phyloP scores from a whole-genome alignment of 2,888 invertebrate genomes.

The Pogonocherus hispidulus region DNA sequence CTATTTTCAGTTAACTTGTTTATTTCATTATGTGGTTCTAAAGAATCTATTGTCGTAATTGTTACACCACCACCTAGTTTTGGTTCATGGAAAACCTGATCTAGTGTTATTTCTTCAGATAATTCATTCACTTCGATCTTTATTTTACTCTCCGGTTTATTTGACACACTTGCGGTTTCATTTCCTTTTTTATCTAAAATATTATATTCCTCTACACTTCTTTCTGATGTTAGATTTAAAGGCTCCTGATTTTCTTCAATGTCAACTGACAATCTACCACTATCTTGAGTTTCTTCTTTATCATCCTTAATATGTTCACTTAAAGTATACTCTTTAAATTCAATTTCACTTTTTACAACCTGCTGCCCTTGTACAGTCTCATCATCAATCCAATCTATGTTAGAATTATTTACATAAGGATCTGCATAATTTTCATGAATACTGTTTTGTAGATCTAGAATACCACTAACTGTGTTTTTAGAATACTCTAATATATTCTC shows the following conservation, averaged over 20 bases:
- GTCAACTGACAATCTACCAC: neutral
- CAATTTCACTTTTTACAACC: neutral
- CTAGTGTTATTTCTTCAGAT: too few species aligned
- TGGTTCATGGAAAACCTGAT: too few species aligned
- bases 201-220: neutral
- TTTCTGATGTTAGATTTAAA: neutral
- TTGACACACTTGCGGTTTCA: too few species aligned
- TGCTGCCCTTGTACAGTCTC: neutral
- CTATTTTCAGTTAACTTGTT: neutral
- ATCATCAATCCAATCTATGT: neutral
- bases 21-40: neutral
- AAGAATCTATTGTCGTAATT: neutral
- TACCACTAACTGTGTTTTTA: neutral
- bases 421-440: neutral
- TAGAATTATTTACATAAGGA: neutral
- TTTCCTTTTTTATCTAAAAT: too few species aligned
- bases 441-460: neutral
- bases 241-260: neutral
- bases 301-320: slow-evolving; percentile 10
- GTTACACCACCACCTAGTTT: neutral
- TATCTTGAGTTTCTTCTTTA: slow-evolving; percentile 11
- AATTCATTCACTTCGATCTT: too few species aligned
- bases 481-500: neutral
- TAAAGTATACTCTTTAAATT: neutral
- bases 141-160: neutral